These are phyloP conservation scores for Caenorhabditis japonica DNA, from an alignment of 2,888 invertebrate species.

Conservation along the genomic window DNA sequence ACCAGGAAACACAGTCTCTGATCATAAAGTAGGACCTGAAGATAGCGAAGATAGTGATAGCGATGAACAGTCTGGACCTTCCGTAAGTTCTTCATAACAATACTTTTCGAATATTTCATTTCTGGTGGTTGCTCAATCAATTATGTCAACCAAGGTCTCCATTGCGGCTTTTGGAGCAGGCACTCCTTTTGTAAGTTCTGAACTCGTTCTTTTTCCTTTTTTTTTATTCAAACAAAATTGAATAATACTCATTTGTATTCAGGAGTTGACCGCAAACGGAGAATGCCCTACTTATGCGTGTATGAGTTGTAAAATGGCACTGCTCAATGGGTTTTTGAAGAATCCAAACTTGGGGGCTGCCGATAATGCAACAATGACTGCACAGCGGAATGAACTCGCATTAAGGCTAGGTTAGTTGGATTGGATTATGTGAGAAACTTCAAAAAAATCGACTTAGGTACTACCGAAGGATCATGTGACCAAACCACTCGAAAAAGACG, in stretches of 20 bases:
- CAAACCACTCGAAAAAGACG: slow-evolving; percentile 15
- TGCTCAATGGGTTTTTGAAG: slow-evolving; percentile 55
- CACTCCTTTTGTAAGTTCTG: slow-evolving; percentile 31
- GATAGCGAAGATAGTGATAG: not conserved
- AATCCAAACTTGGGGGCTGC: slow-evolving; percentile 34
- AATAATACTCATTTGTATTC: slow-evolving; percentile 13
- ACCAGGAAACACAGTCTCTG: slow-evolving; percentile 2
- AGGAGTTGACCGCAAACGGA: slow-evolving; percentile 28
- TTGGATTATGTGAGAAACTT: not conserved
- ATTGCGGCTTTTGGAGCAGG: slow-evolving; percentile 33
- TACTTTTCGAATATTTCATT: not conserved
- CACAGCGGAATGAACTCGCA: slow-evolving; percentile 34
- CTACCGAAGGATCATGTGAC: slow-evolving; percentile 31
- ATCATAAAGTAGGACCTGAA: not conserved
- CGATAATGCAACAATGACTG: slow-evolving; percentile 39
- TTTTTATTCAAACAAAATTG: not conserved
- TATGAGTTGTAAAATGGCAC: slow-evolving; percentile 60
- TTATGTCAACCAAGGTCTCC: slow-evolving; percentile 40
- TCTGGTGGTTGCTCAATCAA: slow-evolving; percentile 11
- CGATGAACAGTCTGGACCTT: too few relatives aligned
- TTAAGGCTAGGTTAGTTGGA: slow-evolving; percentile 16
- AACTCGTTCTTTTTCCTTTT: slow-evolving; percentile 8
- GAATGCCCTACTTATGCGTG: slow-evolving; percentile 52
- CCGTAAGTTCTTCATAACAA: too few relatives aligned
- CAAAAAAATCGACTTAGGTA: slow-evolving; percentile 8